Evolutionary conservation across 2,888 invertebrate species (phyloP).

Genomic region (Eugnorisma glareosa): DNA sequence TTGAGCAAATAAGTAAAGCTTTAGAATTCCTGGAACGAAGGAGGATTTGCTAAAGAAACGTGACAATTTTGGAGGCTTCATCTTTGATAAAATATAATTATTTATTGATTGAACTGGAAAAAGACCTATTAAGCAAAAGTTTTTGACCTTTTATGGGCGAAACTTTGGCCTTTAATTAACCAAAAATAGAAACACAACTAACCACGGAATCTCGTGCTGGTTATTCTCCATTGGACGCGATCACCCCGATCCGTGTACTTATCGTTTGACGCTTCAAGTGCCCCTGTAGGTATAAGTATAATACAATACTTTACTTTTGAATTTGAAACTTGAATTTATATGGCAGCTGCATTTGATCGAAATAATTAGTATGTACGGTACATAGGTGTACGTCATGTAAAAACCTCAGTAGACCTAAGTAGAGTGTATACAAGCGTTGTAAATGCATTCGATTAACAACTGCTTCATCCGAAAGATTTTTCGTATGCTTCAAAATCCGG

Average conservation of each 20-base stretch:
- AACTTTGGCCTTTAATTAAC: neutral
- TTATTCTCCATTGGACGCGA: neutral
- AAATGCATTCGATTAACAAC: neutral
- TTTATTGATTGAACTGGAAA: neutral
- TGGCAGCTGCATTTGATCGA: neutral
- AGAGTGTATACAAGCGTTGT: neutral
- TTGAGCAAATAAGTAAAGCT: neutral
- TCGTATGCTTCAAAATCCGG: slow-evolving; percentile 9
- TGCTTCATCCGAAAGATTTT: neutral
- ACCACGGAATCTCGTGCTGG: neutral
- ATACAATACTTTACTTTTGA: neutral
- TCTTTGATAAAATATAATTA: neutral
- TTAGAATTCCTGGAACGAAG: neutral
- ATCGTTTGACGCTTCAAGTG: neutral
- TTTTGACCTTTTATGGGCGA: neutral
- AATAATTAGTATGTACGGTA: neutral
- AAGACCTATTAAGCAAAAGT: neutral
- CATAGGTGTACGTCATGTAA: neutral
- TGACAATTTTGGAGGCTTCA: neutral
- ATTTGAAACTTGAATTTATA: neutral
- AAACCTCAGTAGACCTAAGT: neutral
- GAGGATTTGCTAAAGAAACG: neutral
- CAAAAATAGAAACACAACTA: neutral
- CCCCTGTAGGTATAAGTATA: neutral
- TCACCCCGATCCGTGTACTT: neutral